Evolutionary conservation across 2,797 vertebrate genomes (phyloP), one percentile per base, ranked within the genome.

Genomic region (Pelobates cultripes): DNA sequence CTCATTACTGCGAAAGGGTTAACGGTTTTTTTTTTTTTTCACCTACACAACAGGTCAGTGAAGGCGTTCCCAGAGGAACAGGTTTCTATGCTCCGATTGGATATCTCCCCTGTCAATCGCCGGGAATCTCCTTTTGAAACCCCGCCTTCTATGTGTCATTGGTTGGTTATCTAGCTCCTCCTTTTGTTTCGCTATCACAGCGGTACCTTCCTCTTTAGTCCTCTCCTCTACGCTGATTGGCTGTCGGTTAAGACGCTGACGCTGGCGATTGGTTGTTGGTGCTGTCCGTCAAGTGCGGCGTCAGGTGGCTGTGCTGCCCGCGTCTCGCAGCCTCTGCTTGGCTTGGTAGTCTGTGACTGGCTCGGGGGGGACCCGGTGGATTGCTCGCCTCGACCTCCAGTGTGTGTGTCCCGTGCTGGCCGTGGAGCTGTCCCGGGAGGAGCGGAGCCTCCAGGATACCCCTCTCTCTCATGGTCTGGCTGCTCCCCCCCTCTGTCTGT

Each of bases 261-360:
- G 5, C 47, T 10, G 5, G 47, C 3, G 47, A 76, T 84, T 84
- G 82, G 82, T 3, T 2, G 3, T 5, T 1, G 13, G 9, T 3
- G 43, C 47, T 76, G 82, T 79, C 82, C 76, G 42, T 79, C 82
- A 72, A 45, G 1, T 47, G 68, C 73, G 73, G 73, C 77, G 82
- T 84, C 82, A 84, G 82, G 82, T 84, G 82, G 73, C 82, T 79
- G 72, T 77, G 77, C 82, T 84, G 68, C 82, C 77, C 73, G 82
- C 67, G 77, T 84, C 72, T 84, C 41, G 77, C 82, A 71, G 82
- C 68, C 77, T 79, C 44, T 28, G 82, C 82, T 79, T 57, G 61
- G 78, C 15, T 67, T 67, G 78, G 78, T 63, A 74, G 71, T 28
- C 55, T 79, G 44, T 78, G 76, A 78, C 76, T 75, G 72, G 60